phyloP scores from a whole-genome alignment of 2,888 invertebrate species.

The Pachymerium ferrugineum region DNA sequence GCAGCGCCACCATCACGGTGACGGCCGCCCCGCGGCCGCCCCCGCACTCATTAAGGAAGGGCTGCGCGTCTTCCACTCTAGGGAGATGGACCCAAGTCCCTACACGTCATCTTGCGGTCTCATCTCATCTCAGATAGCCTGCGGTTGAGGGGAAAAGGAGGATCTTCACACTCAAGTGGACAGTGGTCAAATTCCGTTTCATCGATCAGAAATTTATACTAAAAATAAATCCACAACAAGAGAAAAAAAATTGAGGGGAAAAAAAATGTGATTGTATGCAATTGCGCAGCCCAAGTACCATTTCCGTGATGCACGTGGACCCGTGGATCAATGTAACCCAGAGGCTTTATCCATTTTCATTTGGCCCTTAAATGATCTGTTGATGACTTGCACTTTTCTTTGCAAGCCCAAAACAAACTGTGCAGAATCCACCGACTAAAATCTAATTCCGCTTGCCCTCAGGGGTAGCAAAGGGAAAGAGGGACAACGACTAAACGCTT shows the following conservation, averaged over 20 bases:
- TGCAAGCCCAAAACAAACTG: constrained; percentile 21
- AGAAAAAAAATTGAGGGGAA: too few relatives aligned
- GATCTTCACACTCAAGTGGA: constrained; percentile 23
- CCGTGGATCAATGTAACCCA: constrained; percentile 10
- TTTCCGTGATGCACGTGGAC: not conserved
- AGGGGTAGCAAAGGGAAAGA: not conserved
- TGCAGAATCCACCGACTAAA: constrained; percentile 25
- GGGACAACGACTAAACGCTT: constrained; percentile 3
- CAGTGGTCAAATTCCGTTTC: constrained; percentile 2
- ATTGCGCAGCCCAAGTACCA: too few relatives aligned
- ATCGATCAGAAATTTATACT: not conserved
- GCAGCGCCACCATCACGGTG: constrained; percentile 18
- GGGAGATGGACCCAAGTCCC: constrained; percentile 21
- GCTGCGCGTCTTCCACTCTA: constrained; percentile 21
- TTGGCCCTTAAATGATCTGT: constrained; percentile 18
- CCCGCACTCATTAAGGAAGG: constrained; percentile 25
- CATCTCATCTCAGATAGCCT: constrained; percentile 25
- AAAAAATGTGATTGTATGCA: too few relatives aligned
- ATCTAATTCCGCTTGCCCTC: constrained; percentile 26
- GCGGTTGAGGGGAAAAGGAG: constrained; percentile 25
- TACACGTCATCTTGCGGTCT: constrained; percentile 25
- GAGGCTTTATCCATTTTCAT: constrained; percentile 25
- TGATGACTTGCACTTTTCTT: constrained; percentile 27
- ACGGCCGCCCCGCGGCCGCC: constrained; percentile 21
- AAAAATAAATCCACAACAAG: not conserved